Evolutionary conservation across 2,888 invertebrate genomes (phyloP), one percentile per base, ranked within the genome.

Genomic region (Eubasilissa splendida): DNA sequence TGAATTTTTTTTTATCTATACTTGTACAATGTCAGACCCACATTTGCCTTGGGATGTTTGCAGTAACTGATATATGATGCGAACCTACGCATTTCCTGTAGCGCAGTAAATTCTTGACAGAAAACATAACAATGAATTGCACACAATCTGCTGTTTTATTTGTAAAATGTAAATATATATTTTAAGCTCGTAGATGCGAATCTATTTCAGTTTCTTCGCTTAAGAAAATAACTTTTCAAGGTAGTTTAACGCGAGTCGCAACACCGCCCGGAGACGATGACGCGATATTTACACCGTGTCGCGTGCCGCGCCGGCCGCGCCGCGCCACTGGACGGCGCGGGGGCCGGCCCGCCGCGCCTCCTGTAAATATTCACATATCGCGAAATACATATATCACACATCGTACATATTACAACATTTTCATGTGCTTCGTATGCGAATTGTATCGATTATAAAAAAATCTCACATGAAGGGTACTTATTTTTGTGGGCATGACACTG

Each of bases 241-340:
- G 42, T 42, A 42, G 4, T 42, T 42, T 42, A 42, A 42, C 42
- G 42, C 7, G 42, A 7, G 4, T 42, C 42, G 42, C 42, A 42
- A 56, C 71, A 58, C 12, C n/a, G 42, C 33, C 71, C 10, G 42
- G 56, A 56, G 71, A 31, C 31, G 71, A 14, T 68, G 71, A 73
- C 71, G 42, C 54, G 71, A 33, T 73, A 56, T 73, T 33, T 54
- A 56, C 56, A 50, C 56, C 56, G 71, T 33, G 58, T 73, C 71
- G 71, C 71, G 71, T 73, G 71, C 71, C 71, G 8, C 71, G 31
- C 33, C 56, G 71, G 71, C 71, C 14, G 71, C 33, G 71, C 68
- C 68, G 54, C 71, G 56, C 71, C 12, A 11, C 58, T 56, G 56
- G 56, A 10, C 54, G 4, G 71, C 31, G 22, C 14, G 71, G 53